A percentile compares a stretch with the other conserved stretches of the same genome.
Conservation (phyloP, 2,113 vertebrate genomes). For the Cervus canadensis region DNA sequence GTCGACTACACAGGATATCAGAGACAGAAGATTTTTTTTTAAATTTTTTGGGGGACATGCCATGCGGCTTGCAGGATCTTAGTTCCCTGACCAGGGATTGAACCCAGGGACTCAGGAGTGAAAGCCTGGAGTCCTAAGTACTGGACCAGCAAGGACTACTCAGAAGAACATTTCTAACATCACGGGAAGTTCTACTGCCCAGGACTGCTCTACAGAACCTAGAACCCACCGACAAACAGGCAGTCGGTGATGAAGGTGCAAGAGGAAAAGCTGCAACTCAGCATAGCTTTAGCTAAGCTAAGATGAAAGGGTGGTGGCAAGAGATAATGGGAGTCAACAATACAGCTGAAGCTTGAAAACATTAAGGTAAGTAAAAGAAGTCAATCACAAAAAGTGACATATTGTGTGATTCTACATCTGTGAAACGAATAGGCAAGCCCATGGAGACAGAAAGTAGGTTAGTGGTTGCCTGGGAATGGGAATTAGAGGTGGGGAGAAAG, state of each 20-base stretch:
- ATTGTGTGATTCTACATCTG: neutral
- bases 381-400: neutral
- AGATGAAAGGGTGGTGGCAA: neutral
- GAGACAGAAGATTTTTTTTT: neutral
- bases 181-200: neutral
- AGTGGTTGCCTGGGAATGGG: neutral
- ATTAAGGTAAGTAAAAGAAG: neutral
- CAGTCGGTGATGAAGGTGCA: neutral
- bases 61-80: neutral
- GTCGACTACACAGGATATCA: neutral
- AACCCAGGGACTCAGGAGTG: neutral
- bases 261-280: neutral
- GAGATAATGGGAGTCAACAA: neutral
- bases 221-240: neutral
- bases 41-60: neutral
- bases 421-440: neutral
- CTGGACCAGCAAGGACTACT: neutral
- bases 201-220: neutral
- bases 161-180: neutral
- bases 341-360: neutral
- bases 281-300: neutral
- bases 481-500: accelerated
- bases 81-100: neutral
- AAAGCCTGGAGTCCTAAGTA: neutral
- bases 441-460: neutral